phyloP scores from a whole-genome alignment of 1,140 invertebrate genomes.

The Lordiphosa mommai region DNA sequence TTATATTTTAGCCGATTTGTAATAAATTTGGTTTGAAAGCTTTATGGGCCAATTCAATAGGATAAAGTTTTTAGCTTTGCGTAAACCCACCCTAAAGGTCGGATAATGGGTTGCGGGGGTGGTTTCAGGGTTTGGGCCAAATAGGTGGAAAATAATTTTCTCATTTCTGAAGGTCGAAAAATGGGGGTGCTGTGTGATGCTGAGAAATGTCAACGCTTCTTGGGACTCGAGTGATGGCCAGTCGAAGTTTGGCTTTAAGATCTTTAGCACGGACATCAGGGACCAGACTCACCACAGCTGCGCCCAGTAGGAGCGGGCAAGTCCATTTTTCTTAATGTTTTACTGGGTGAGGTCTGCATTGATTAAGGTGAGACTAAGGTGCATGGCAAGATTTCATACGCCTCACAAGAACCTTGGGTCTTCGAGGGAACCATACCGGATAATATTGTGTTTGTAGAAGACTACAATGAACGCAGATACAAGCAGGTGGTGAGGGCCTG shows the following conservation, averaged over 20 bases:
- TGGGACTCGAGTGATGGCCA: constrained; percentile 79
- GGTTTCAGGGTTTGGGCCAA: no score
- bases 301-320: constrained; percentile 90
- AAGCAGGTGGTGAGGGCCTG: constrained; percentile 83
- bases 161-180: no score
- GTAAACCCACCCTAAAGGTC: no score
- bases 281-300: constrained; percentile 85
- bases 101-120: no score
- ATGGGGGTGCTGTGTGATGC: no score
- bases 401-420: constrained; percentile 89
- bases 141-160: no score
- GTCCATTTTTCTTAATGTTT: constrained; percentile 86
- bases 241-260: constrained; percentile 72
- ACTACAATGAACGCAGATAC: constrained; percentile 83
- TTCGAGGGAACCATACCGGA: constrained; percentile 84
- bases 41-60: no score
- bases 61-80: no score
- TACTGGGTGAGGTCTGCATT: constrained; percentile 87
- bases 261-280: constrained; percentile 83
- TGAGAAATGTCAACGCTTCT: constrained; percentile 81
- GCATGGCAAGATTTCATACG: constrained; percentile 87
- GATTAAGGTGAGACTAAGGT: constrained; percentile 81
- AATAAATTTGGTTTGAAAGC: no score
- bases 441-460: constrained; percentile 91
- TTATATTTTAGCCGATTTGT: no score